Percentiles rank a stretch among this genome's conserved stretches.
Conservation (phyloP, 2,888 invertebrate genomes). For the Hirtodrosophila histrioides region DNA sequence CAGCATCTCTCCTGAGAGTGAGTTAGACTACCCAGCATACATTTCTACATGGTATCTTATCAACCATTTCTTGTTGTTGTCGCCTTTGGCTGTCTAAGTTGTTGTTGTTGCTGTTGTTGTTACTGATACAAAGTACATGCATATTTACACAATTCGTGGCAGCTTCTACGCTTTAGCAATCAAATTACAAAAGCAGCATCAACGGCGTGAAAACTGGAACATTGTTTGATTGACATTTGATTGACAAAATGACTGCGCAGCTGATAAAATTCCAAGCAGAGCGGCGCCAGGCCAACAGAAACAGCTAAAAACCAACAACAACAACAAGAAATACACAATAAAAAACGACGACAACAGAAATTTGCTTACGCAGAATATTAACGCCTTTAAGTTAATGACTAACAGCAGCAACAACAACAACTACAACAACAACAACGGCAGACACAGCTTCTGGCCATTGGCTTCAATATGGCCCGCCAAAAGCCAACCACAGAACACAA, state of each 20-base stretch:
- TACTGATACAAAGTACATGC: slow-evolving; percentile 71
- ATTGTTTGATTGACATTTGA: slow-evolving; percentile 75
- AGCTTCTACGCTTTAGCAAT: slow-evolving; percentile 79
- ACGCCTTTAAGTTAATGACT: slow-evolving; percentile 66
- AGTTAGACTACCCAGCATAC: slow-evolving; percentile 5
- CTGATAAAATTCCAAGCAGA: slow-evolving; percentile 55
- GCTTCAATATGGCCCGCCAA: slow-evolving; percentile 26
- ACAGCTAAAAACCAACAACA: slow-evolving; percentile 22
- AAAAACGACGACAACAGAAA: slow-evolving; percentile 41
- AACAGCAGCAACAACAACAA: too few relatives aligned
- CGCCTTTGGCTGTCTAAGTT: slow-evolving; percentile 4
- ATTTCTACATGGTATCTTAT: slow-evolving; percentile 62
- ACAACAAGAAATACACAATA: slow-evolving; percentile 43
- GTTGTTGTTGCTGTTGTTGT: slow-evolving; percentile 36
- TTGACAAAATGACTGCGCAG: slow-evolving; percentile 62
- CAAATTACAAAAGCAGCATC: slow-evolving; percentile 75
- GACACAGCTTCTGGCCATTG: slow-evolving; percentile 31
- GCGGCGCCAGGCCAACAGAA: slow-evolving; percentile 41
- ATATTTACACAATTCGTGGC: slow-evolving; percentile 75
- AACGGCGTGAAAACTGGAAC: slow-evolving; percentile 63
- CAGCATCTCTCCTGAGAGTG: slow-evolving; percentile 31
- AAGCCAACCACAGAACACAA: slow-evolving; percentile 17
- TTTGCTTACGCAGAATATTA: slow-evolving; percentile 58
- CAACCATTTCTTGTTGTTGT: slow-evolving; percentile 35
- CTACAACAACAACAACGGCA: slow-evolving; percentile 25